Evolutionary conservation across 2,113 vertebrate species (phyloP), one percentile per base, ranked within the genome.

Genomic region (Climacteris rufus): DNA sequence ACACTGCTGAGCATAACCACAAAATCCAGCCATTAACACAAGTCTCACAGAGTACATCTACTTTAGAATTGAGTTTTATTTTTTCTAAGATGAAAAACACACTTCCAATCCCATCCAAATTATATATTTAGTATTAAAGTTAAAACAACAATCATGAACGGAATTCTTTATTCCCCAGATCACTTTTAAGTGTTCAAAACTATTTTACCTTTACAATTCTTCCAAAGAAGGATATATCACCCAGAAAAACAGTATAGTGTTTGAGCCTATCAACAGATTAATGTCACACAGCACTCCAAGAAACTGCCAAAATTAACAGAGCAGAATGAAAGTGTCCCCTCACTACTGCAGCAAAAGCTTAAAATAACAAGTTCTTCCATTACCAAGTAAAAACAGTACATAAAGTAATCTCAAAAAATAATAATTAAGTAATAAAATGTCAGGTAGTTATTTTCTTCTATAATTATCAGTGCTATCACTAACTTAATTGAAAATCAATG

Each of bases 401-500:
- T 21, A 22, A 65, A 82, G 20, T 24, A 63, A 78, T 56, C 74
- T 10, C 7, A 10, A 78, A 39, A 77, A 76, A 64, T 16, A 31
- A 31, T 50, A 39, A 27, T 6, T 24, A 56, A 63, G 27, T 47
- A 85, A 70, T 70, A 70, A 90, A 93, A 68, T 1, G 4, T 30
- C 57, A 27, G 7, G 31, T 56, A 75, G 33, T 68, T 83, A 45
- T 80, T 45, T 52, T 90, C 56, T 78, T 66, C 40, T 49, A 8
- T 35, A 95, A 81, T 89, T 56, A 75, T 28, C 6, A 3, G 24
- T 60, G 17, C 31, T 87, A 71, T 28, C 49, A 56, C 22, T 52
- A 97, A 56, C 35, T 30, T 71, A 91, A 93, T 37, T 47, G 66
- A 94, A 96, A 87, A 93, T 37, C 79, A 85, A 72, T 80, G 70